Conservation (phyloP, 2,888 invertebrate genomes). For the Frankliniella intonsa region DNA sequence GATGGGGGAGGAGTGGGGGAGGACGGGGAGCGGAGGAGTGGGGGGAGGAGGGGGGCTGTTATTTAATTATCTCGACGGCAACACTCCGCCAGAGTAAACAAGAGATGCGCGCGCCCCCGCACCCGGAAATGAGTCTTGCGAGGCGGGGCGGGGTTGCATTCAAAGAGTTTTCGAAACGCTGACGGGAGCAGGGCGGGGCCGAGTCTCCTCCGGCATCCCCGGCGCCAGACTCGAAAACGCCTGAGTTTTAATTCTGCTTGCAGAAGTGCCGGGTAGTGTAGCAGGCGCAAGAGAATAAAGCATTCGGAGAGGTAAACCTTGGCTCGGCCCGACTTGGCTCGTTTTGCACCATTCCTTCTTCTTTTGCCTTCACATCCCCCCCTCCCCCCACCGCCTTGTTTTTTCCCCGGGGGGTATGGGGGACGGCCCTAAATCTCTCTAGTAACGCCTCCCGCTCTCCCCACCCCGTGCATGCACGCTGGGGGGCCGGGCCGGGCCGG, state of each 20-base stretch:
- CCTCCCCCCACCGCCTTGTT: too few species aligned
- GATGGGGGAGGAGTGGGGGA: too few species aligned
- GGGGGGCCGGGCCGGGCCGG: not conserved
- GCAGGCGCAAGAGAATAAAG: too few species aligned
- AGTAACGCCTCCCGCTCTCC: not conserved
- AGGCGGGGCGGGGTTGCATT: not conserved
- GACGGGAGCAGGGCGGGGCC: not conserved
- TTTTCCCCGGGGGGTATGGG: not conserved
- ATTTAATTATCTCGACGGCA: not conserved
- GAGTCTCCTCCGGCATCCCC: not conserved
- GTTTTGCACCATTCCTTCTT: not conserved
- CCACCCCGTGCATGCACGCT: not conserved
- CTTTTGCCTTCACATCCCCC: not conserved
- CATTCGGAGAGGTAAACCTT: not conserved
- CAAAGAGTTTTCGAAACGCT: not conserved
- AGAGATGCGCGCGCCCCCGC: not conserved
- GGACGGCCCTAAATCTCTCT: not conserved
- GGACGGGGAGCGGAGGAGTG: too few species aligned
- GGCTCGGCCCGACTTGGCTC: not conserved
- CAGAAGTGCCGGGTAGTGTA: too few species aligned
- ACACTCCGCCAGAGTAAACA: not conserved
- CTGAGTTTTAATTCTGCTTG: too few species aligned
- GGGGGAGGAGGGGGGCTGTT: not conserved
- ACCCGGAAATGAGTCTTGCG: not conserved
- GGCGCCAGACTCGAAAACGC: too few species aligned